These are phyloP conservation scores for Euura lappo DNA, from an alignment of 1,140 invertebrate species.

Conservation along the genomic window DNA sequence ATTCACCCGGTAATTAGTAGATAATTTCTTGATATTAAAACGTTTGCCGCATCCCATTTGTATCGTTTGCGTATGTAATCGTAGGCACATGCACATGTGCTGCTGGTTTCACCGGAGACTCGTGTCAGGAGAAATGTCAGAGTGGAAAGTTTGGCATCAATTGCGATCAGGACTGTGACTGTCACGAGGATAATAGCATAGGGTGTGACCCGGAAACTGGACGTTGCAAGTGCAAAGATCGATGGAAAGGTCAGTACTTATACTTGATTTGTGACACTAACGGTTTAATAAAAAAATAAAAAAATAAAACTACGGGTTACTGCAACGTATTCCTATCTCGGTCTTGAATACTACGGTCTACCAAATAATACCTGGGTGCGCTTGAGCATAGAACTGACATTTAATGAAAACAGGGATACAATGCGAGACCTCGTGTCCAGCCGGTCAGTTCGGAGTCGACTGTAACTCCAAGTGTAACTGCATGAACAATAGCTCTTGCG, in stretches of 20 bases:
- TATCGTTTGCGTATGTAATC: not conserved
- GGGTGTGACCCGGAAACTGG: slow-evolving; percentile 85
- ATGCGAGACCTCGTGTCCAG: slow-evolving; percentile 84
- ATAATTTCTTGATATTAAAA: too few relatives aligned
- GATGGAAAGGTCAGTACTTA: slow-evolving; percentile 73
- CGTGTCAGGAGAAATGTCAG: slow-evolving; percentile 79
- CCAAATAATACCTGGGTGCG: not conserved
- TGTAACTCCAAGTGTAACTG: slow-evolving; percentile 84
- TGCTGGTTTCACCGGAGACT: slow-evolving; percentile 80
- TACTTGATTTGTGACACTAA: not conserved
- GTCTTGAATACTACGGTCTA: too few relatives aligned
- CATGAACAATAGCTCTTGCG: slow-evolving; percentile 86
- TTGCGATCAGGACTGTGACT: slow-evolving; percentile 77
- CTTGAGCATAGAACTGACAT: slow-evolving; percentile 13
- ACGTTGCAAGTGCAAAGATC: slow-evolving; percentile 80
- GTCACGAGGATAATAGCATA: slow-evolving; percentile 69
- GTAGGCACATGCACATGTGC: slow-evolving; percentile 86
- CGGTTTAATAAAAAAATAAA: slow-evolving; percentile 13
- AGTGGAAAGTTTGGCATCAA: slow-evolving; percentile 73
- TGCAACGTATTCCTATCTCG: not conserved
- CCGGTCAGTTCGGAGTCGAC: slow-evolving; percentile 78
- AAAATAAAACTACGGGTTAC: not conserved
- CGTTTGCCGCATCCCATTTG: too few relatives aligned
- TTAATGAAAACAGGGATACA: slow-evolving; percentile 49
- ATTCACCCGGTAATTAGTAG: too few relatives aligned